Evolutionary conservation across 2,797 vertebrate species (phyloP), one percentile per base, ranked within the genome.

Genomic region (Melanotaenia boesemani): DNA sequence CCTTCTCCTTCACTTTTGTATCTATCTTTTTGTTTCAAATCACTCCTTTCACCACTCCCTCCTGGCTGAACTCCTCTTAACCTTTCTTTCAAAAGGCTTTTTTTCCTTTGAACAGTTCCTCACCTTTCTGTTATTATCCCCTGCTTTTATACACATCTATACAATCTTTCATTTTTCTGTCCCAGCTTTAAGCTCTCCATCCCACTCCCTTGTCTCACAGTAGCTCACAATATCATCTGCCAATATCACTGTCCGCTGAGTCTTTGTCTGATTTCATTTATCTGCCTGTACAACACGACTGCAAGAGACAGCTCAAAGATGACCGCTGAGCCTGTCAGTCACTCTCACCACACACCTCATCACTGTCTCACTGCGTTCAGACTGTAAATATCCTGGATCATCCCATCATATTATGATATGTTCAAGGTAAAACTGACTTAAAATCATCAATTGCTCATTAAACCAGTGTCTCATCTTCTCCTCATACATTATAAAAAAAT

Each of bases 221-320:
- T 54, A 41, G 61, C 46, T 60, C 61, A 48, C 34, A 60, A 24
- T 69, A n/a, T 70, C 61, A 56, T 28, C 62, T 26, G 66, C 58
- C 32, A 0, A 69, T 26, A 60, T 41, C 20, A 36, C 37, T 30
- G 55, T 62, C 56, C 56, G 32, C n/a, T 10, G 61, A 61, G 18
- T 44, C 20, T 55, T 3, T 61, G 64, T 58, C 64, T 67, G 64
- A 67, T 63, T 52, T 58, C 28, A 63, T 62, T 67, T 57, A 41
- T 30, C 48, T 44, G 58, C 37, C 58, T 74, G 46, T 58, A 0
- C 54, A 26, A 58, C 63, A 58, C 28, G 12, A 26, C 44, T 41
- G 26, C 58, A 36, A 62, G n/a, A 62, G 59, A 61, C 37, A 32
- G 36, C 58, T 67, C 57, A 26, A 57, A 67, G 52, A 24, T 67